A percentile compares a stretch with the other conserved stretches of the same genome.
phyloP scores from a whole-genome alignment of 2,888 invertebrate genomes.

The Pteria penguin region DNA sequence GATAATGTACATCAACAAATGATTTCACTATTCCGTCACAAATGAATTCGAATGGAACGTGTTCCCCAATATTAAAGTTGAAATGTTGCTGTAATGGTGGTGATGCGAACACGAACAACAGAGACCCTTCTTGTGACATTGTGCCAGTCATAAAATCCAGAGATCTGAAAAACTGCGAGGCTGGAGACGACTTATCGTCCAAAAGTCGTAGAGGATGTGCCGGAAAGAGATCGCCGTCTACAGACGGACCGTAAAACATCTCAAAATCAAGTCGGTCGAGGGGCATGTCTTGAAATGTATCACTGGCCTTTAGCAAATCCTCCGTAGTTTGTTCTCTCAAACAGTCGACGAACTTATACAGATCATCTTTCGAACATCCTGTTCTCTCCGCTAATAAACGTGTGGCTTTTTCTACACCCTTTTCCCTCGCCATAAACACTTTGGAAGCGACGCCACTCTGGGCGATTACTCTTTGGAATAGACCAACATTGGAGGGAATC shows the following conservation, averaged over 20 bases:
- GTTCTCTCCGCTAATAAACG: not conserved
- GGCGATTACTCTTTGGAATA: constrained; percentile 56
- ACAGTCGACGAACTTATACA: constrained; percentile 30
- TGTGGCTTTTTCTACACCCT: constrained; percentile 19
- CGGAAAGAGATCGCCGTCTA: constrained; percentile 47
- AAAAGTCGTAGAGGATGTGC: constrained; percentile 15
- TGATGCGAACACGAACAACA: constrained; percentile 46
- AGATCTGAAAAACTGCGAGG: not conserved
- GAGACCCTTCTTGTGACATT: constrained; percentile 54
- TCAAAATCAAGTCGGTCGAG: no score
- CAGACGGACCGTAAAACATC: constrained; percentile 47
- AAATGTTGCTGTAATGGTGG: constrained; percentile 34
- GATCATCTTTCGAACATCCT: constrained; percentile 11
- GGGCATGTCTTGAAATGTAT: no score
- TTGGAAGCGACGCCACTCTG: constrained; percentile 55
- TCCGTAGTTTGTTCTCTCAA: constrained; percentile 31
- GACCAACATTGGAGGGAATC: constrained; percentile 45
- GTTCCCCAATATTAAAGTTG: constrained; percentile 44
- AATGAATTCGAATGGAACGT: constrained; percentile 41
- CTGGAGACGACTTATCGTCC: not conserved
- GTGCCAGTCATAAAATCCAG: constrained; percentile 54
- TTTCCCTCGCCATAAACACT: constrained; percentile 38
- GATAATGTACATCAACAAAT: constrained; percentile 42
- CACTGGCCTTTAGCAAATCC: constrained; percentile 28
- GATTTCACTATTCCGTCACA: constrained; percentile 48